Base-by-base conservation (phyloP, 2,113 vertebrate genomes). In the Catharus bicknelli region DNA sequence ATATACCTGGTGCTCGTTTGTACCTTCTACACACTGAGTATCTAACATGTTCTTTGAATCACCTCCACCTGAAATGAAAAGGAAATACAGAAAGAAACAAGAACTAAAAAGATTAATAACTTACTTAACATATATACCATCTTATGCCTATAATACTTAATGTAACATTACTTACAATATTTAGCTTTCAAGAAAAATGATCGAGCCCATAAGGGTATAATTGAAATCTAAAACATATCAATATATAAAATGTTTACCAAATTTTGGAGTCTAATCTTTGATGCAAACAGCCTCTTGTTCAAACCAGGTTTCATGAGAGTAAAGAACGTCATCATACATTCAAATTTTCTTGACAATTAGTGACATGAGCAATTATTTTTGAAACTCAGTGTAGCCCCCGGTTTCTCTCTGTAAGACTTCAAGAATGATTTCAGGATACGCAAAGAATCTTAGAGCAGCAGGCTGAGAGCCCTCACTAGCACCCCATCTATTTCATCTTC, bases 1-100 rank as follows among this genome's bases (percentile, higher is more conserved):
- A 90, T 21, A n/a, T 97, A 98, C 97, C 97, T 97, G 94, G 9
- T 58, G 38, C 21, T 74, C 83, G 38, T 42, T 61, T 89, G 22
- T 43, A 64, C 78, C 62, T 21, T 94, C 61, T 70, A 19, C 8
- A 11, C 16, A 53, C 25, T 13, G 54, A 81, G 30, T 7, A 61
- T 73, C 64, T 68, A 72, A 61, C 36, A 5, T 17, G 12, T 77
- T 64, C 21, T 47, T 63, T 55, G 34, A 64, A 57, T 58, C 13
- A 45, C 16, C 70, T 72, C 64, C 63, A 82, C 18, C 97, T 98
- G 53, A 93, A 96, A 95, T 53, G 15, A 93, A 91, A 96, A 89
- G 10, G 1, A 90, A 69, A 94, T 72, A 78, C 4, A 45, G 43
- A 70, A 91, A 47, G 26, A 76, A 84, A 64, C 1, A 4, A 75